phyloP scores from a whole-genome alignment of 2,797 vertebrate species.

The Ceyx erithaca region DNA sequence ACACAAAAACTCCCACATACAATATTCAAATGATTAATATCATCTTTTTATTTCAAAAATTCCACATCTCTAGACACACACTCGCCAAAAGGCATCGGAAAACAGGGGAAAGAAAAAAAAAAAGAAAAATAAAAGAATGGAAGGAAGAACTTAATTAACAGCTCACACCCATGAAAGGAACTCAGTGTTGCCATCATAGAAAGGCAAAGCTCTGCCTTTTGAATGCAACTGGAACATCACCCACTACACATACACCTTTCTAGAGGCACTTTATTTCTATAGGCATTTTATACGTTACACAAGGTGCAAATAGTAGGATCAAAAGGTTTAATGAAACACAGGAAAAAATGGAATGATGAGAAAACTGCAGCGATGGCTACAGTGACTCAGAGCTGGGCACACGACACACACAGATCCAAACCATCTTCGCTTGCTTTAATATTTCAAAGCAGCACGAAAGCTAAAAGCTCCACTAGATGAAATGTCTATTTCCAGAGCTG shows the following conservation, averaged over 20 bases:
- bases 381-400: not conserved
- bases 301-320: not conserved
- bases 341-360: not conserved
- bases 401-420: not conserved
- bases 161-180: not conserved
- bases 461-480: not conserved
- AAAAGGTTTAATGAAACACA: not conserved
- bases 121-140: not conserved
- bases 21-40: not conserved
- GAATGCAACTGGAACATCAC: too few relatives aligned
- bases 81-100: not conserved
- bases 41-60: not conserved
- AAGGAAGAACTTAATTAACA: not conserved
- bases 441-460: not conserved
- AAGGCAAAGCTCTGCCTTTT: not conserved
- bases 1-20: not conserved
- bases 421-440: not conserved
- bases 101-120: not conserved
- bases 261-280: not conserved
- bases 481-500: not conserved
- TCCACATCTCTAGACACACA: not conserved
- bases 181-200: not conserved
- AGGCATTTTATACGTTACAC: not conserved
- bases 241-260: rapidly evolving
- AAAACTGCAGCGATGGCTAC: not conserved